A percentile compares a stretch with the other conserved stretches of the same genome.
phyloP scores from a whole-genome alignment of 2,888 invertebrate species.

The Hydraecia micacea region DNA sequence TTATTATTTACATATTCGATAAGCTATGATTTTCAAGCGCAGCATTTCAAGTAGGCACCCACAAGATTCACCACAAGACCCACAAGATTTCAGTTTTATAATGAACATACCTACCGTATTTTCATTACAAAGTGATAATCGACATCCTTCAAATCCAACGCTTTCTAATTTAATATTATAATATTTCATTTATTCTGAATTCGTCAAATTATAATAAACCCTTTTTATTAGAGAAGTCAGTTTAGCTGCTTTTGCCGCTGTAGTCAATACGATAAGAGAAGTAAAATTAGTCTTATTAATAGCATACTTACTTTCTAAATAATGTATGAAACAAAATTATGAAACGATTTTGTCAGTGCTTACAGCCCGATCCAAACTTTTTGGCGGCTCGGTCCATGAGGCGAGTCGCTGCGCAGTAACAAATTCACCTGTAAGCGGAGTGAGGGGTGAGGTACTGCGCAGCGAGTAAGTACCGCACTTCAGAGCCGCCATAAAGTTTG shows the following conservation, averaged over 20 bases:
- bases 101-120: not conserved
- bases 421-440: not conserved
- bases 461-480: not conserved
- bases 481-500: not conserved
- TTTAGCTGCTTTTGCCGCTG: not conserved
- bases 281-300: not conserved
- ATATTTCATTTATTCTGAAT: not conserved
- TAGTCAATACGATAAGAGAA: slow-evolving; percentile 3
- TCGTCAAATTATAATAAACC: not conserved
- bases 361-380: not conserved
- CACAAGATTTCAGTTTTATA: not conserved
- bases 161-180: not conserved
- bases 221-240: too few relatives aligned
- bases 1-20: too few relatives aligned
- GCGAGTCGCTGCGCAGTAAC: not conserved
- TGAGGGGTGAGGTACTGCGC: not conserved
- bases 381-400: not conserved
- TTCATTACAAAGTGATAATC: not conserved
- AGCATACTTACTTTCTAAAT: slow-evolving; percentile 2
- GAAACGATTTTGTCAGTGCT: not conserved
- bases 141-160: not conserved
- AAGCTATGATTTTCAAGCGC: not conserved
- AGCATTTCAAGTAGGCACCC: not conserved
- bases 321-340: not conserved
- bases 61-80: too few relatives aligned